phyloP scores from a whole-genome alignment of 1,140 invertebrate species.

The Leptopilina boulardi region DNA sequence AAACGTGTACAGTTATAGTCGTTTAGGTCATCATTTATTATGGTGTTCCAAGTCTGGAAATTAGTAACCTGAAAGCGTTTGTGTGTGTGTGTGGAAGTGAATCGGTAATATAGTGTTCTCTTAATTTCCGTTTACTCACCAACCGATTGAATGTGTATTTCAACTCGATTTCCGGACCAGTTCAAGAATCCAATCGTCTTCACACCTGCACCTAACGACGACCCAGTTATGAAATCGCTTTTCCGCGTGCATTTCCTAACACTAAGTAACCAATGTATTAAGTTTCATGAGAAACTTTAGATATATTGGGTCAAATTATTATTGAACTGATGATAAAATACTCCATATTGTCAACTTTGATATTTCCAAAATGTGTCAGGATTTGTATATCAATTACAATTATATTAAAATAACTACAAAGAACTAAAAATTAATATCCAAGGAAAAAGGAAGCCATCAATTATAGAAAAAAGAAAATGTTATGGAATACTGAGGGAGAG shows the following conservation, averaged over 20 bases:
- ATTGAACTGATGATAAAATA: neutral
- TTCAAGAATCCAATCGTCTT: constrained; percentile 45
- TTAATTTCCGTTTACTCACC: constrained; percentile 56
- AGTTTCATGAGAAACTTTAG: neutral
- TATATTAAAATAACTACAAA: too few species aligned
- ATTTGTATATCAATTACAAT: too few species aligned
- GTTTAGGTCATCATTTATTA: neutral
- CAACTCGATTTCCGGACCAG: constrained; percentile 57
- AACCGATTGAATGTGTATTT: constrained; percentile 59
- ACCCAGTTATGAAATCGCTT: constrained; percentile 48
- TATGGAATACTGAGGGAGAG: neutral
- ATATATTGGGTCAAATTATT: neutral
- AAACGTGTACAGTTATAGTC: neutral
- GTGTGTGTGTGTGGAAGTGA: neutral
- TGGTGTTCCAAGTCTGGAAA: neutral
- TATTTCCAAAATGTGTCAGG: too few species aligned
- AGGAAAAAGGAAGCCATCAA: neutral
- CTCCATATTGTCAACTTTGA: too few species aligned
- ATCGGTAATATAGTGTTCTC: constrained; percentile 47
- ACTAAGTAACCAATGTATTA: neutral
- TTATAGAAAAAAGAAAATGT: neutral
- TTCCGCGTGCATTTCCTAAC: constrained; percentile 36
- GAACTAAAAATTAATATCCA: too few species aligned
- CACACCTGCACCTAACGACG: constrained; percentile 37
- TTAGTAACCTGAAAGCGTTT: neutral